Evolutionary conservation across 2,797 vertebrate genomes (phyloP).

Genomic region (Acrossocheilus fasciatus): DNA sequence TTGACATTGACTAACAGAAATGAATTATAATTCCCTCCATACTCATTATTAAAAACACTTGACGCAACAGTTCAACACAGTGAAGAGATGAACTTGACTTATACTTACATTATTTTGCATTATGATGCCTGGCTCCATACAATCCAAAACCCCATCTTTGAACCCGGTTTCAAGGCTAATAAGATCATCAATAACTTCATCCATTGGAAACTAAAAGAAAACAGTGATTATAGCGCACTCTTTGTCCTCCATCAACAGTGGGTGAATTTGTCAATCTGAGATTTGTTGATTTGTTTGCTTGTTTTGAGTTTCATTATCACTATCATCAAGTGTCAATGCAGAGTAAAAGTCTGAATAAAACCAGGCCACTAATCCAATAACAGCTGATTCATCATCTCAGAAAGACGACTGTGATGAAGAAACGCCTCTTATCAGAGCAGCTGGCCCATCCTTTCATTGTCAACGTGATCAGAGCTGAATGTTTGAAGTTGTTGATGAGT

Average conservation of each 20-base stretch:
- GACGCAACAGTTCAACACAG: neutral
- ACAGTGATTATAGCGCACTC: constrained; percentile 69
- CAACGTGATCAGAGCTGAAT: constrained; percentile 66
- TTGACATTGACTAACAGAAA: neutral
- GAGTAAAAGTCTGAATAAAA: constrained; percentile 48
- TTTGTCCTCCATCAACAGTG: constrained; percentile 6
- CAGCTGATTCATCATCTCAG: constrained; percentile 52
- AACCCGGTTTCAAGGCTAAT: constrained; percentile 92
- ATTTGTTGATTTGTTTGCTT: neutral
- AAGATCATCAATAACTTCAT: constrained; percentile 94
- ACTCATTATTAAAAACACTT: neutral
- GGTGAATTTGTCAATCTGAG: neutral
- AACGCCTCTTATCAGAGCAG: constrained; percentile 68
- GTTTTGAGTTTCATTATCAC: constrained; percentile 28
- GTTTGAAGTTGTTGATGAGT: constrained; percentile 78
- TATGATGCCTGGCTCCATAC: constrained; percentile 86
- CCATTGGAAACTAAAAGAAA: constrained; percentile 89
- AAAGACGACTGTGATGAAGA: constrained; percentile 55
- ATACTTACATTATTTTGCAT: constrained; percentile 94
- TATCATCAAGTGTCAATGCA: constrained; percentile 26
- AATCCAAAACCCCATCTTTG: constrained; percentile 90
- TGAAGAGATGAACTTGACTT: constrained; percentile 54
- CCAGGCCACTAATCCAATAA: constrained; percentile 67
- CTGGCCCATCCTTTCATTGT: constrained; percentile 53
- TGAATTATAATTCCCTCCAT: neutral